Conservation (phyloP, 2,113 vertebrate species). For the Pardalotus punctatus region DNA sequence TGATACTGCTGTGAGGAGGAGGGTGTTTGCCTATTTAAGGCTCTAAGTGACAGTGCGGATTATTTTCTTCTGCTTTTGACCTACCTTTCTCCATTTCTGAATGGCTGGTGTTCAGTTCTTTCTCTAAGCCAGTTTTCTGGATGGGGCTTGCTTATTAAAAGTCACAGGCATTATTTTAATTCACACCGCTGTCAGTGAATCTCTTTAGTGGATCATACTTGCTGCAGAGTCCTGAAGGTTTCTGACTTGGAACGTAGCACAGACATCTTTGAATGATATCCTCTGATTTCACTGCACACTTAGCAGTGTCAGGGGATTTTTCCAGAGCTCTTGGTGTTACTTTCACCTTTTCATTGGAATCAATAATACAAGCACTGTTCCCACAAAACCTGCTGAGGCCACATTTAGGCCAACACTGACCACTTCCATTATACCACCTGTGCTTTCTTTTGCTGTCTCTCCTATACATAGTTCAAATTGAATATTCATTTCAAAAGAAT, state of each 20-base stretch:
- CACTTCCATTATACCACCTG: not conserved
- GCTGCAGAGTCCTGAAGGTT: not conserved
- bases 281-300: not conserved
- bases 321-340: not conserved
- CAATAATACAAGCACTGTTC: not conserved
- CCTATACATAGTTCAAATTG: not conserved
- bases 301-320: not conserved
- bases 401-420: not conserved
- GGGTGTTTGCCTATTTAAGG: not conserved
- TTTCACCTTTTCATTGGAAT: not conserved
- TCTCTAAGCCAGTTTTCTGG: not conserved
- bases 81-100: not conserved
- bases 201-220: not conserved
- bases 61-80: conserved; percentile 37
- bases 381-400: not conserved
- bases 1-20: not conserved
- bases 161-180: not conserved
- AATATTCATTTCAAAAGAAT: not conserved
- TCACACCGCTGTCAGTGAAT: not conserved
- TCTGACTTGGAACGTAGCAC: not conserved
- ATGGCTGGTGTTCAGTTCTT: not conserved
- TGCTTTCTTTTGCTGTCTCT: not conserved
- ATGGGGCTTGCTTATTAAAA: not conserved
- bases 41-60: not conserved
- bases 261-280: not conserved